phyloP scores from a whole-genome alignment of 2,797 vertebrate genomes.

The Neoniphon sammara region DNA sequence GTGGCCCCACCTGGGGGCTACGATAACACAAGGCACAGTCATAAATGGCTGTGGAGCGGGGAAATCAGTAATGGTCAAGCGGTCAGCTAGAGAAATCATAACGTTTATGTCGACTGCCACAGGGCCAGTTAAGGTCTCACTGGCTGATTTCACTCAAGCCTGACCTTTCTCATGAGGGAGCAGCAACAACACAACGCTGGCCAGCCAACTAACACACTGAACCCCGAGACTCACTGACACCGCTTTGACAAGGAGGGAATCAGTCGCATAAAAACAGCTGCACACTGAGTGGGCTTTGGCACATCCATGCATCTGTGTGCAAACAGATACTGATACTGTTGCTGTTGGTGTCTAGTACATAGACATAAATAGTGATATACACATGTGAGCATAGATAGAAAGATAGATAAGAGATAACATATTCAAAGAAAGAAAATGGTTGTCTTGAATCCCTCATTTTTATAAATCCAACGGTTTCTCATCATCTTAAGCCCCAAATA shows the following conservation, averaged over 20 bases:
- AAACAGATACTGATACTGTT: neutral
- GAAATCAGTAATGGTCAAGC: conserved; percentile 64
- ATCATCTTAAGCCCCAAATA: too few species aligned
- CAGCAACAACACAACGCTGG: conserved; percentile 32
- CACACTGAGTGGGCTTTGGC: conserved; percentile 24
- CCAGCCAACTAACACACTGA: conserved; percentile 52
- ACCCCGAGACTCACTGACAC: conserved; percentile 46
- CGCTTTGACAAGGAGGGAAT: conserved; percentile 22
- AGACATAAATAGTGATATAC: too few species aligned
- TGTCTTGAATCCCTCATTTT: too few species aligned
- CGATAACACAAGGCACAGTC: conserved; percentile 61
- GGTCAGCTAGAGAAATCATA: conserved; percentile 53
- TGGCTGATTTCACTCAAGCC: conserved; percentile 69
- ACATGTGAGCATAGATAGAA: too few species aligned
- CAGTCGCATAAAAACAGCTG: conserved; percentile 9
- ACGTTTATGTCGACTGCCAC: conserved; percentile 57
- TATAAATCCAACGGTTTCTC: too few species aligned
- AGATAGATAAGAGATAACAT: too few species aligned
- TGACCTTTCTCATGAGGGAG: conserved; percentile 68
- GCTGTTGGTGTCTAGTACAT: too few species aligned
- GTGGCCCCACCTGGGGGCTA: conserved; percentile 60
- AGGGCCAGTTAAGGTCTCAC: conserved; percentile 61
- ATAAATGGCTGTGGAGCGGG: conserved; percentile 61
- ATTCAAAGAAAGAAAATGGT: too few species aligned
- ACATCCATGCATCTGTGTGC: neutral